Conservation (phyloP, 2,797 vertebrate genomes). For the Psittacula derbiana region DNA sequence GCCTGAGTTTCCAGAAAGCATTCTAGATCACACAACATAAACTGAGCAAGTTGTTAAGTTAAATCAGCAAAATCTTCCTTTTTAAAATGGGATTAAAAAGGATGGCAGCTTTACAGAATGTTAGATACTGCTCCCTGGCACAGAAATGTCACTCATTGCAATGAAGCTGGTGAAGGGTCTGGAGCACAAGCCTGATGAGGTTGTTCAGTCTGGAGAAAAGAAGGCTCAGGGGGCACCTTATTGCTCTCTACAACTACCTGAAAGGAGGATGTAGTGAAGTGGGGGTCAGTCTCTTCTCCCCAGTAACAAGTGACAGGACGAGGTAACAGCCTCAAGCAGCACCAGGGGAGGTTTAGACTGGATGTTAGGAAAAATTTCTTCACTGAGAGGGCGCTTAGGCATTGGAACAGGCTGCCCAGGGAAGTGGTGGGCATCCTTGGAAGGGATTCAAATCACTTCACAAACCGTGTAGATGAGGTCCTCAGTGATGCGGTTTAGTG, state of each 20-base stretch:
- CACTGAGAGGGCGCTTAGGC: not conserved
- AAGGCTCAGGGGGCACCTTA: not conserved
- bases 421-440: not conserved
- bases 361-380: not conserved
- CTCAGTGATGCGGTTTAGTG: not conserved
- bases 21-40: not conserved
- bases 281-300: not conserved
- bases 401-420: not conserved
- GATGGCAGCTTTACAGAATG: not conserved
- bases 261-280: not conserved
- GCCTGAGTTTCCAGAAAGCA: not conserved
- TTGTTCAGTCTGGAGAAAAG: not conserved
- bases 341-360: not conserved
- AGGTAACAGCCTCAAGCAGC: not conserved
- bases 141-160: not conserved
- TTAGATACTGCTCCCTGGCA: not conserved
- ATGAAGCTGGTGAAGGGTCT: not conserved
- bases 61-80: not conserved
- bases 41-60: not conserved
- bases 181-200: not conserved
- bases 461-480: not conserved
- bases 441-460: not conserved
- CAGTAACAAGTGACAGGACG: not conserved
- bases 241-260: not conserved
- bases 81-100: not conserved